Conservation (phyloP, 2,113 vertebrate genomes). For the Aegithalos caudatus region DNA sequence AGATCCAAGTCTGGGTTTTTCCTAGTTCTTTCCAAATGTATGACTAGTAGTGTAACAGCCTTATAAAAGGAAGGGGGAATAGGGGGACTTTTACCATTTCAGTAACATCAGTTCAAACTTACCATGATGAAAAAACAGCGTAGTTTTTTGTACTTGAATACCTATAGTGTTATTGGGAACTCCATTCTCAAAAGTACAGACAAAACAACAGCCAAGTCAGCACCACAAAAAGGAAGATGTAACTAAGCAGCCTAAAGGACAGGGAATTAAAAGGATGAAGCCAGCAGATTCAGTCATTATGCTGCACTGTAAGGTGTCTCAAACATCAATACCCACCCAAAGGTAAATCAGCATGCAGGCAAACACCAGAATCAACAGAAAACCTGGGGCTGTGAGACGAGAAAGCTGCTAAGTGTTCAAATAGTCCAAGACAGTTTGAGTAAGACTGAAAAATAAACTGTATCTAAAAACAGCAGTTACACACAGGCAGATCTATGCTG, state of each 20-base stretch:
- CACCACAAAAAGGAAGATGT: neutral
- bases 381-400: neutral
- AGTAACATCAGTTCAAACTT: neutral
- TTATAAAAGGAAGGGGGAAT: neutral
- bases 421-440: neutral
- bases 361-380: neutral
- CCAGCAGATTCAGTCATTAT: neutral
- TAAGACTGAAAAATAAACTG: neutral
- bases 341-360: neutral
- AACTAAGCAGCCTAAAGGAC: neutral
- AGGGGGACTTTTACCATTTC: neutral
- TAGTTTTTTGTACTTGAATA: neutral
- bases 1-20: neutral
- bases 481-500: accelerated
- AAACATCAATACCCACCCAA: neutral
- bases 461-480: neutral
- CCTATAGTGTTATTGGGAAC: neutral
- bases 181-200: neutral
- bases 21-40: neutral
- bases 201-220: neutral
- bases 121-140: neutral
- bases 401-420: neutral
- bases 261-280: neutral
- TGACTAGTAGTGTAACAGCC: neutral
- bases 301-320: neutral